A percentile compares a stretch with the other conserved stretches of the same genome.
Evolutionary conservation across 2,888 invertebrate species (phyloP).

Genomic region (Brachyptera putata): DNA sequence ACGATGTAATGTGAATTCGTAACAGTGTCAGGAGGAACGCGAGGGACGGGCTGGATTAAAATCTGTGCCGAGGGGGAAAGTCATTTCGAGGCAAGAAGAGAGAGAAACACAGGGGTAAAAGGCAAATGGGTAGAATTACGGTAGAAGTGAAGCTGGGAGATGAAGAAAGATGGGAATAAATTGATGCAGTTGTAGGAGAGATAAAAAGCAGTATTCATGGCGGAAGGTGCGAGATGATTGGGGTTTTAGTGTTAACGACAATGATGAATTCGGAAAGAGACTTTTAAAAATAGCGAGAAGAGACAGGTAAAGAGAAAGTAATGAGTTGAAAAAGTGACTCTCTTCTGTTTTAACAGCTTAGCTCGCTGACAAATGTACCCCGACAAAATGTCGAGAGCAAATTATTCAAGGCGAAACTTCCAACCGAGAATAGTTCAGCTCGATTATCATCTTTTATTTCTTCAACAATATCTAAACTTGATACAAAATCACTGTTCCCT

Average conservation of each 20-base stretch:
- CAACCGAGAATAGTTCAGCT: too few species aligned
- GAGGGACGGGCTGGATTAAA: constrained; percentile 25
- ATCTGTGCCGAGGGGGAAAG: constrained; percentile 18
- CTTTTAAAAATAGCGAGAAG: neutral
- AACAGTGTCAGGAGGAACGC: constrained; percentile 21
- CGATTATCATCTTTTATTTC: too few species aligned
- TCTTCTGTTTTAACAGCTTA: too few species aligned
- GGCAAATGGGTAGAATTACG: constrained; percentile 2
- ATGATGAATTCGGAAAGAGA: constrained; percentile 7
- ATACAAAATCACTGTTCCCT: too few species aligned
- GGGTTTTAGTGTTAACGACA: constrained; percentile 2
- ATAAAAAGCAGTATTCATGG: constrained; percentile 10
- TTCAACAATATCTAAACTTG: too few species aligned
- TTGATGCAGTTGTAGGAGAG: constrained; percentile 8
- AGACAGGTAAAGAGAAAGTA: constrained; percentile 3
- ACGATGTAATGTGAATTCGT: constrained; percentile 30
- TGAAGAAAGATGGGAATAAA: constrained; percentile 18
- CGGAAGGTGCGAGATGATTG: neutral
- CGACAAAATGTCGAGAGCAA: too few species aligned
- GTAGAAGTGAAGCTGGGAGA: constrained; percentile 9
- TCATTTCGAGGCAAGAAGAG: constrained; percentile 8
- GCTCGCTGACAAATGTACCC: too few species aligned
- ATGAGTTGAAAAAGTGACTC: neutral
- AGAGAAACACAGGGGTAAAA: constrained; percentile 1
- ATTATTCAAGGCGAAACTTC: too few species aligned